phyloP scores from a whole-genome alignment of 2,113 vertebrate species.

The Upupa epops region DNA sequence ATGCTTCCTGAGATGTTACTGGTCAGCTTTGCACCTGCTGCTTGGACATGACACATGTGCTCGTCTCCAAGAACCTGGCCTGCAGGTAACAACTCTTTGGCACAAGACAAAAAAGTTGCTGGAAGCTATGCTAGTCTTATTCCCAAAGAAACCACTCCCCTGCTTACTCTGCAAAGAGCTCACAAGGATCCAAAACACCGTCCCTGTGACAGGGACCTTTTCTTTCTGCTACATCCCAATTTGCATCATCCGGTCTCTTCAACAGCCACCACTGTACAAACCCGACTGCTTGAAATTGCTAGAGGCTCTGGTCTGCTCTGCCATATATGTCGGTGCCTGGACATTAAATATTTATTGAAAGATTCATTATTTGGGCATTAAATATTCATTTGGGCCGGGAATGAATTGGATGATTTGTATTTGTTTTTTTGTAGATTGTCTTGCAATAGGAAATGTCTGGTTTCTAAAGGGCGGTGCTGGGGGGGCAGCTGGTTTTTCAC shows the following conservation, averaged over 20 bases:
- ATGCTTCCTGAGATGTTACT: not conserved
- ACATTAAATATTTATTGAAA: conserved; percentile 74
- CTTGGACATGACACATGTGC: not conserved
- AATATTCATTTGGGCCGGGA: conserved; percentile 68
- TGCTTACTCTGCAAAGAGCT: not conserved
- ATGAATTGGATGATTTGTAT: conserved; percentile 42
- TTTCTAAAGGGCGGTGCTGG: not conserved
- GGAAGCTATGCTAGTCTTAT: not conserved
- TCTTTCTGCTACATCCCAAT: not conserved
- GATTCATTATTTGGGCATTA: conserved; percentile 76
- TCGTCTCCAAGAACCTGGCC: not conserved
- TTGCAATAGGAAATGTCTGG: conserved; percentile 28
- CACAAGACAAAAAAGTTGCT: not conserved
- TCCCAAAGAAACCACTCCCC: not conserved
- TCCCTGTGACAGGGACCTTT: not conserved
- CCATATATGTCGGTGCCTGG: conserved; percentile 54
- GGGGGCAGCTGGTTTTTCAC: not conserved
- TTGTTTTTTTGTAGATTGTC: conserved; percentile 52
- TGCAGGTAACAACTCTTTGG: conserved; percentile 36
- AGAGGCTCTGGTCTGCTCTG: not conserved
- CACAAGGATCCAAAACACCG: not conserved
- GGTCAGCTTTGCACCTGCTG: not conserved
- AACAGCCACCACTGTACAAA: not conserved
- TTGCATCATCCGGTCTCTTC: not conserved
- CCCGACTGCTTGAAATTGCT: conserved; percentile 26